Conservation (phyloP, 2,113 vertebrate genomes). For the Aspidoscelis tigris region DNA sequence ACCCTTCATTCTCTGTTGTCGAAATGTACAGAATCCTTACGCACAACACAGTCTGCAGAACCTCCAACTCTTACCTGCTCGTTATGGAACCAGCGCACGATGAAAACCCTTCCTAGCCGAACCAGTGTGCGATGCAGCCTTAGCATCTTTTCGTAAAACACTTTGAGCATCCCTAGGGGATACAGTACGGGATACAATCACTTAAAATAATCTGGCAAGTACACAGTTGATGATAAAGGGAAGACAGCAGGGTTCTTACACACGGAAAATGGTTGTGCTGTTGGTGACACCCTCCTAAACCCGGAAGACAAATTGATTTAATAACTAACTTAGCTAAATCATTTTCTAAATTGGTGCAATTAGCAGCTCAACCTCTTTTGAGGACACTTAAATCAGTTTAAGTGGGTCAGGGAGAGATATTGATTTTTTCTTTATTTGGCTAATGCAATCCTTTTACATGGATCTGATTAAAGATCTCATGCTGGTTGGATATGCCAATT, state of each 20-base stretch:
- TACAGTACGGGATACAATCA: too few species aligned
- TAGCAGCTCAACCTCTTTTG: conserved; percentile 30
- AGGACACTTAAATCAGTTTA: conserved; percentile 36
- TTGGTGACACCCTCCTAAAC: not conserved
- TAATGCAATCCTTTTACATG: conserved; percentile 2
- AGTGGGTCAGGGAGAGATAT: conserved; percentile 26
- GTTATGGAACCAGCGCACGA: too few species aligned
- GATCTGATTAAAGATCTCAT: conserved; percentile 3
- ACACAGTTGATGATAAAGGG: not conserved
- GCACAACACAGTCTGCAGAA: too few species aligned
- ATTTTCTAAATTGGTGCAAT: conserved; percentile 29
- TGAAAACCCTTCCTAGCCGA: too few species aligned
- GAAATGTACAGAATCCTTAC: too few species aligned
- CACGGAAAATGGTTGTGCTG: too few species aligned
- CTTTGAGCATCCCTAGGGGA: too few species aligned
- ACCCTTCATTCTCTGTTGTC: too few species aligned
- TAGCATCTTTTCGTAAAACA: too few species aligned
- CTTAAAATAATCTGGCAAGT: too few species aligned
- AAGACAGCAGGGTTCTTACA: not conserved
- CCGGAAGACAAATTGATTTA: conserved; percentile 28
- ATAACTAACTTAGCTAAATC: conserved; percentile 38
- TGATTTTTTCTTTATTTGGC: conserved; percentile 20
- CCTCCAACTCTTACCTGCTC: too few species aligned
- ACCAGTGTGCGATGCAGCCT: too few species aligned
- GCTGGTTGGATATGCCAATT: not conserved